Conservation (phyloP, 2,113 vertebrate species). For the Toxotes chatareus region DNA sequence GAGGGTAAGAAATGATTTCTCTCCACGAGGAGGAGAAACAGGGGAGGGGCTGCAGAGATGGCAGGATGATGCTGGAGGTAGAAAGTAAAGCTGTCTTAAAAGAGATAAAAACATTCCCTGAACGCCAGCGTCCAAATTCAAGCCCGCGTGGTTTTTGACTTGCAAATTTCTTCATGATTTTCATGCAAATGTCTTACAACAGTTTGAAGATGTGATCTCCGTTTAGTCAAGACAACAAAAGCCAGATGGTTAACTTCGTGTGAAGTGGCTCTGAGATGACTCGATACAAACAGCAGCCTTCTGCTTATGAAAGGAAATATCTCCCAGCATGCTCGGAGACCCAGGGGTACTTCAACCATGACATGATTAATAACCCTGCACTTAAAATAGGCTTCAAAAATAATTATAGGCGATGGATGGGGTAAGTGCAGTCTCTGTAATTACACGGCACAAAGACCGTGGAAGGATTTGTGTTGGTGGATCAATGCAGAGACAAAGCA, state of each 20-base stretch:
- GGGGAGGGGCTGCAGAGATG: background rate
- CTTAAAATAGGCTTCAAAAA: conserved; percentile 55
- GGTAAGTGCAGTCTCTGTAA: conserved; percentile 29
- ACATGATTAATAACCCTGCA: conserved; percentile 59
- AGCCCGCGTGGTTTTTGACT: background rate
- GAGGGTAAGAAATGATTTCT: background rate
- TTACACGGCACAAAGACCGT: conserved; percentile 21
- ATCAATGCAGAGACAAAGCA: conserved; percentile 1
- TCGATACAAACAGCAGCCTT: background rate
- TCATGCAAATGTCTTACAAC: background rate
- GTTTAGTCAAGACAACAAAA: conserved; percentile 21
- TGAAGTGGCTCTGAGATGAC: conserved; percentile 12
- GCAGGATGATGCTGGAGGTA: conserved; percentile 1
- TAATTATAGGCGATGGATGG: conserved; percentile 43
- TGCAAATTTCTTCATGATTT: background rate
- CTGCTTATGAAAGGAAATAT: conserved; percentile 33
- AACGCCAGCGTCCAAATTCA: background rate
- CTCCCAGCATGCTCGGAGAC: conserved; percentile 34
- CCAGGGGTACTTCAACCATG: conserved; percentile 29
- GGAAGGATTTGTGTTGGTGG: conserved; percentile 39
- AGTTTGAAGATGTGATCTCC: conserved; percentile 11
- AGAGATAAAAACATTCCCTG: background rate
- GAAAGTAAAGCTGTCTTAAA: background rate
- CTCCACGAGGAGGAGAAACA: background rate
- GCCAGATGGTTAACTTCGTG: conserved; percentile 32